Percentiles rank a stretch among this genome's conserved stretches.
Conservation (phyloP, 2,888 invertebrate species). For the Amphimallon solstitiale region DNA sequence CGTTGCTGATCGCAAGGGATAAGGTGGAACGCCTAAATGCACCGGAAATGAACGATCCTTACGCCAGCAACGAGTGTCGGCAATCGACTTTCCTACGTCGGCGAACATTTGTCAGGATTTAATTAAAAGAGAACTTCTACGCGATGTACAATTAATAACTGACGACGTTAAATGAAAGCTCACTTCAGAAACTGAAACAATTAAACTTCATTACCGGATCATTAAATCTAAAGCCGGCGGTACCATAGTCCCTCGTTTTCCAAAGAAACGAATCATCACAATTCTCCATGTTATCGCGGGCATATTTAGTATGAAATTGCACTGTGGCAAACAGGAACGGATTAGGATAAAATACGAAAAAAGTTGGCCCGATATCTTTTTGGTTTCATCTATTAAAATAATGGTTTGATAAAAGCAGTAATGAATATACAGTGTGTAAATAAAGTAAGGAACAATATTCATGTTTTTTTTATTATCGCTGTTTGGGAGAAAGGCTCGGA, state of each 20-base stretch:
- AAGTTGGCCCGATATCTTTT: too few relatives aligned
- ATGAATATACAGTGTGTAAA: too few relatives aligned
- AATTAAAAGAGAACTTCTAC: conserved; percentile 41
- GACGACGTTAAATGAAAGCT: conserved; percentile 47
- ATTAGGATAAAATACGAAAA: too few relatives aligned
- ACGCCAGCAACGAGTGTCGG: conserved; percentile 3
- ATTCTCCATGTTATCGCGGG: too few relatives aligned
- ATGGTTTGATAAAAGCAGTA: too few relatives aligned
- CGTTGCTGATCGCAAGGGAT: conserved; percentile 1
- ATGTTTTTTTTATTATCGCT: too few relatives aligned
- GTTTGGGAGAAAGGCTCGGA: too few relatives aligned
- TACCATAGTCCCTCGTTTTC: conserved; percentile 41
- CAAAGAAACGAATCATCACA: conserved; percentile 34
- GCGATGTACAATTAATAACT: conserved; percentile 48
- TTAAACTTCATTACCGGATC: conserved; percentile 48
- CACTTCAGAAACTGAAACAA: conserved; percentile 48
- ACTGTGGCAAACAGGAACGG: too few relatives aligned
- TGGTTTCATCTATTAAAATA: too few relatives aligned
- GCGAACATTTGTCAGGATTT: conserved; percentile 47
- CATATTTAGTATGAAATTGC: too few relatives aligned
- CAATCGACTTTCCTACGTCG: conserved; percentile 37
- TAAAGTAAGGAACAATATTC: too few relatives aligned
- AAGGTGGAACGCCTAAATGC: conserved; percentile 13
- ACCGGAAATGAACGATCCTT: not conserved
- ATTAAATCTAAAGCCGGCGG: conserved; percentile 40